Percentiles rank a stretch among this genome's conserved stretches.
Conservation (phyloP, 1,140 invertebrate species). For the Pachyrhynchus sulphureomaculatus region DNA sequence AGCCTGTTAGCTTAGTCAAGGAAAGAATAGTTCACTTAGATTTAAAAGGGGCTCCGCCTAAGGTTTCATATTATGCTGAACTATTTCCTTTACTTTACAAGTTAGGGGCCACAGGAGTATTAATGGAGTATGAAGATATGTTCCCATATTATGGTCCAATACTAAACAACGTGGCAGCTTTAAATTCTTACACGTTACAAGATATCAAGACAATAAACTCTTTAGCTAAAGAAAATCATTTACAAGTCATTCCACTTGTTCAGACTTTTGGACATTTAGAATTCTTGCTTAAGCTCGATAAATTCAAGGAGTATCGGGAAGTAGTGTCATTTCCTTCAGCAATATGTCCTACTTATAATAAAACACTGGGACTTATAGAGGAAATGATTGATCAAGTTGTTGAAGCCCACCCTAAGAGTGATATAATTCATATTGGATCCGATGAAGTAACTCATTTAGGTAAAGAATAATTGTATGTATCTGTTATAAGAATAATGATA, state of each 20-base stretch:
- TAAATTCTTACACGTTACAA: constrained; percentile 73
- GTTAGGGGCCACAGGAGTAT: constrained; percentile 76
- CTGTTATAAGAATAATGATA: too few species aligned
- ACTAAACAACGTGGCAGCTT: constrained; percentile 66
- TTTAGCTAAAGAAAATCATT: constrained; percentile 62
- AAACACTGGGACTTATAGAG: constrained; percentile 31
- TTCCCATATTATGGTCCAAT: constrained; percentile 81
- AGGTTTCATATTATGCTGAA: constrained; percentile 67
- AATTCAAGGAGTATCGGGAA: constrained; percentile 79
- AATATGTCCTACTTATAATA: constrained; percentile 57
- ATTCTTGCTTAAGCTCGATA: constrained; percentile 80
- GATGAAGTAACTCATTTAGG: constrained; percentile 84
- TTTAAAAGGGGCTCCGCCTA: constrained; percentile 87
- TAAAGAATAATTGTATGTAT: too few species aligned
- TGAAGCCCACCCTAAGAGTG: constrained; percentile 38
- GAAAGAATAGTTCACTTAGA: constrained; percentile 75
- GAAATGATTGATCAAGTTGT: constrained; percentile 40
- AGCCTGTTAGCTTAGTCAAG: background rate
- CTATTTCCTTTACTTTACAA: constrained; percentile 74
- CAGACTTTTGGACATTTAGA: constrained; percentile 96
- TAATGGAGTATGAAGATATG: constrained; percentile 96
- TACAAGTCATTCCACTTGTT: constrained; percentile 87
- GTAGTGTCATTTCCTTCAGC: constrained; percentile 74
- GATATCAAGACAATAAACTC: constrained; percentile 68
- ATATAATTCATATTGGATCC: constrained; percentile 72